Percentiles rank a stretch among this genome's conserved stretches.
These are phyloP conservation scores for Pseudopleuronectes americanus DNA, from an alignment of 2,797 vertebrate species.

Conservation along the genomic window DNA sequence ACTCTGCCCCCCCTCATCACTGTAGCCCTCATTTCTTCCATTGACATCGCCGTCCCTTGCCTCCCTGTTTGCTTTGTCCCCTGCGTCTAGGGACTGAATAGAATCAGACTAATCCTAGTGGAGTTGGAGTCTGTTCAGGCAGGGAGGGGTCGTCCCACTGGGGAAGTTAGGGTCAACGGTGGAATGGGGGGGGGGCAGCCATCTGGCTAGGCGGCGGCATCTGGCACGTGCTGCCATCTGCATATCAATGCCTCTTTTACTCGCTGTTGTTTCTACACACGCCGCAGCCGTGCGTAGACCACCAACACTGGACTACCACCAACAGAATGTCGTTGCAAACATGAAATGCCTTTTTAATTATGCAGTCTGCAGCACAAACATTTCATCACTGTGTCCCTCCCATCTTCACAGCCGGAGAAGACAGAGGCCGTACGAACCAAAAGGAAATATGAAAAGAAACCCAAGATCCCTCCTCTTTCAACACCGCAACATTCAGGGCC, in stretches of 20 bases:
- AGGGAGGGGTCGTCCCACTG: conserved; percentile 63
- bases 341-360: conserved; percentile 25
- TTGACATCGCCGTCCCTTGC: conserved; percentile 45
- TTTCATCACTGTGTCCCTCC: background rate
- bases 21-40: conserved; percentile 26
- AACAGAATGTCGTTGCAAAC: conserved; percentile 3
- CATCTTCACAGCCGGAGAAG: conserved; percentile 89
- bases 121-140: conserved; percentile 68
- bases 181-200: conserved; percentile 48
- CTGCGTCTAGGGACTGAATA: conserved; percentile 50
- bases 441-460: conserved; percentile 99
- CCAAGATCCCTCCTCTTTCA: conserved; percentile 90
- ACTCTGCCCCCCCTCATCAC: conserved; percentile 6
- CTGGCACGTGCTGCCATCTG: conserved; percentile 78
- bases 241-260: conserved; percentile 74
- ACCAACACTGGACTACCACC: conserved; percentile 17
- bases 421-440: conserved; percentile 93
- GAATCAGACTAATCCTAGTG: conserved; percentile 68
- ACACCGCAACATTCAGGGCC: conserved; percentile 89
- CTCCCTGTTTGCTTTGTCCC: conserved; percentile 62
- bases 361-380: conserved; percentile 33
- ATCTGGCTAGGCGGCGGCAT: conserved; percentile 75
- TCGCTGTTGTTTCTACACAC: conserved; percentile 51
- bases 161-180: conserved; percentile 58
- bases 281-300: conserved; percentile 7